These are phyloP conservation scores for Carabus problematicus DNA, from an alignment of 2,888 invertebrate genomes.

Conservation along the genomic window DNA sequence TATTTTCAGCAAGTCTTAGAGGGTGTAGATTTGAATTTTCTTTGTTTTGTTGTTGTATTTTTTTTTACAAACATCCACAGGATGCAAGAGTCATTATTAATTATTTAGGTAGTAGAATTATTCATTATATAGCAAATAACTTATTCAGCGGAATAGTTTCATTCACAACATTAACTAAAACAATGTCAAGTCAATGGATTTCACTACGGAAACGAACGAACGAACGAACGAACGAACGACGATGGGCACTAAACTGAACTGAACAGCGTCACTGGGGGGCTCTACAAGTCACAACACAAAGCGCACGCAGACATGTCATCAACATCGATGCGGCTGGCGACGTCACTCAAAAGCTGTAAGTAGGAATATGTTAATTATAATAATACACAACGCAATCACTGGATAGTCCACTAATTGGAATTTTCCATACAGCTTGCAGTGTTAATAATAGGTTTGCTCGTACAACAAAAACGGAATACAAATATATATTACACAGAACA, in stretches of 20 bases:
- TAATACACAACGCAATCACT: neutral
- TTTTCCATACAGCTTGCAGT: no score
- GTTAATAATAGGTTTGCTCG: no score
- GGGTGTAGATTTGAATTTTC: conserved; percentile 22
- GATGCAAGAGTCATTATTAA: conserved; percentile 39
- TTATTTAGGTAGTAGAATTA: neutral
- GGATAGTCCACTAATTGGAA: no score
- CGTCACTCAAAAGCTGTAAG: conserved; percentile 45
- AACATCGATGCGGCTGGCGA: conserved; percentile 23
- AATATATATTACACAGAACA: no score
- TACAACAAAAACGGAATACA: no score
- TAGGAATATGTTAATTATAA: conserved; percentile 8
- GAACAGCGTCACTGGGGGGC: conserved; percentile 13
- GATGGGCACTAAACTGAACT: conserved; percentile 5
- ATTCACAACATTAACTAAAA: conserved; percentile 31
- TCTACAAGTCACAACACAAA: conserved; percentile 29
- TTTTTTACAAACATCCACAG: conserved; percentile 41
- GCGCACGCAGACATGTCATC: conserved; percentile 18
- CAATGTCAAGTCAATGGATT: conserved; percentile 24
- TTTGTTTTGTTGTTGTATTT: neutral
- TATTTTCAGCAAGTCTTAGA: conserved; percentile 34
- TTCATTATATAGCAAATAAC: conserved; percentile 33
- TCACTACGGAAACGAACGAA: conserved; percentile 8
- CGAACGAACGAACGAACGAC: neutral
- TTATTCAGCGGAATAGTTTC: conserved; percentile 32